Evolutionary conservation across 2,113 vertebrate genomes (phyloP).

Genomic region (Atrichornis clamosus): DNA sequence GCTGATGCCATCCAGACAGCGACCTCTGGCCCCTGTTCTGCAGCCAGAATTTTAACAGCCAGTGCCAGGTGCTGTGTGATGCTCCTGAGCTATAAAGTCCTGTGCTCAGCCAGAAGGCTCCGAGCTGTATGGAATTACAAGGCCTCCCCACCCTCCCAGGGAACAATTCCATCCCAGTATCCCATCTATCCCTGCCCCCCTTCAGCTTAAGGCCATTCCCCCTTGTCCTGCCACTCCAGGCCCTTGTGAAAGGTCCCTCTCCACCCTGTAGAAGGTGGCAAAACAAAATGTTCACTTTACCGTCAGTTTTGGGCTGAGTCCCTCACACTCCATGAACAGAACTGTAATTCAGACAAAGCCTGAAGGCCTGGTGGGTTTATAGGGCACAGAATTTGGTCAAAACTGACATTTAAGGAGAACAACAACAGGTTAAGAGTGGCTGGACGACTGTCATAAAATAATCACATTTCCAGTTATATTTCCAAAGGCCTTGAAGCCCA

Average conservation of each 20-base stretch:
- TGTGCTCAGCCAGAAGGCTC: too few relatives aligned
- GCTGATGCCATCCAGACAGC: too few relatives aligned
- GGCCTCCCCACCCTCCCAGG: background rate
- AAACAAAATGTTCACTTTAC: background rate
- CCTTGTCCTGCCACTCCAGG: accelerated
- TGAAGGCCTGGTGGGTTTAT: background rate
- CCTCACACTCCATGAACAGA: background rate
- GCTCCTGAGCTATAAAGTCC: too few relatives aligned
- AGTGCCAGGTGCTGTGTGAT: too few relatives aligned
- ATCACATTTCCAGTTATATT: background rate
- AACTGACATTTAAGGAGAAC: background rate
- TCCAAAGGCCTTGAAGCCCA: background rate
- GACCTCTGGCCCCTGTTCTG: too few relatives aligned
- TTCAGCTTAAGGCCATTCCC: background rate
- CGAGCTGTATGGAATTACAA: too few relatives aligned
- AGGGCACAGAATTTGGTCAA: background rate
- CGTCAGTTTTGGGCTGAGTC: too few relatives aligned
- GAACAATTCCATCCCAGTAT: background rate
- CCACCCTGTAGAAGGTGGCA: background rate
- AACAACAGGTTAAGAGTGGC: background rate
- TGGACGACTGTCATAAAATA: background rate
- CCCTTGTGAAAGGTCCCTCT: background rate
- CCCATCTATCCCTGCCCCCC: accelerated
- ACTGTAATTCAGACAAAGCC: background rate
- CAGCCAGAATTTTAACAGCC: too few relatives aligned